Evolutionary conservation across 2,113 vertebrate species (phyloP).

Genomic region (Steatornis caripensis): DNA sequence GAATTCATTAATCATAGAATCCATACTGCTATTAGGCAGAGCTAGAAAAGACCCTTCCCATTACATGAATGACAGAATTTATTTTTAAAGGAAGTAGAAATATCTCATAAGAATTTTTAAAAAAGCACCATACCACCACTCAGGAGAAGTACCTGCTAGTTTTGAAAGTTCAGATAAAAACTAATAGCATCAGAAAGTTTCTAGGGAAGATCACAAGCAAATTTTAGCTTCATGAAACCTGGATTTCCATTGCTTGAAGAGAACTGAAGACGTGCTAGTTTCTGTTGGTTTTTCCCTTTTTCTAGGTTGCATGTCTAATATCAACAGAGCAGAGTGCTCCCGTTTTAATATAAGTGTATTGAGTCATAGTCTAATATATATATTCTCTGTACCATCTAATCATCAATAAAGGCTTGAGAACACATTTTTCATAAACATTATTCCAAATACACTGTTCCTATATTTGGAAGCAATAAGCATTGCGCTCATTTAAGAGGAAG

Average conservation of each 20-base stretch:
- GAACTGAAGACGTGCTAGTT: neutral
- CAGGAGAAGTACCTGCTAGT: neutral
- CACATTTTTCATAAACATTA: neutral
- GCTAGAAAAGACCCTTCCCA: neutral
- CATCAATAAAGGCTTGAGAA: neutral
- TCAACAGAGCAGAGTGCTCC: neutral
- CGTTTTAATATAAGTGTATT: neutral
- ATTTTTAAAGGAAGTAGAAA: neutral
- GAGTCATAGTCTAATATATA: neutral
- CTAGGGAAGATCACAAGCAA: neutral
- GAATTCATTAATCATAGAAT: neutral
- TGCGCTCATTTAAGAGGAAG: slow-evolving; percentile 7
- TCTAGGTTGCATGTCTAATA: neutral
- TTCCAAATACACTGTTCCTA: neutral
- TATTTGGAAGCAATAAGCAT: neutral
- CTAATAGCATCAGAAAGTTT: neutral
- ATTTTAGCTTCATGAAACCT: neutral
- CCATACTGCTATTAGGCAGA: neutral
- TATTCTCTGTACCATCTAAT: neutral
- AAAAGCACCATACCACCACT: neutral
- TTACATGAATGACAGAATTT: neutral
- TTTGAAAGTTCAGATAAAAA: neutral
- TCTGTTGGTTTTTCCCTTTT: neutral
- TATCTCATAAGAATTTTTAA: neutral
- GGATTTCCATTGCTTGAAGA: neutral